Percentiles rank a stretch among this genome's conserved stretches.
Evolutionary conservation across 2,888 invertebrate species (phyloP).

Genomic region (Melanostoma mellinum): DNA sequence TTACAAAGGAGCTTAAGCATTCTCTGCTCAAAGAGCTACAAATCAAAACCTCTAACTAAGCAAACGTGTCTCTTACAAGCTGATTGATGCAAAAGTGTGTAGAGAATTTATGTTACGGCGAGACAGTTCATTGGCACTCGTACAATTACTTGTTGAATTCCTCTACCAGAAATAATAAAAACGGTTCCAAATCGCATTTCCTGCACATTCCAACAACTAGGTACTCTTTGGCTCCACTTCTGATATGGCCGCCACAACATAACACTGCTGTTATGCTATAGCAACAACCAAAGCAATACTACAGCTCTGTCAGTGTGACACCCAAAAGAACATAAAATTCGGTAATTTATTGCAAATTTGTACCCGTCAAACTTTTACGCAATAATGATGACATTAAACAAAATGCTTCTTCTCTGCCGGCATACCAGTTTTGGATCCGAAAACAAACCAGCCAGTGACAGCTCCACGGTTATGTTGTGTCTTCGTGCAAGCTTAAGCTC

Average conservation of each 20-base stretch:
- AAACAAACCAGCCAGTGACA: too few relatives aligned
- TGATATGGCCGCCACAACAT: slow-evolving; percentile 27
- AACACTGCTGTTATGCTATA: too few relatives aligned
- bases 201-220: slow-evolving; percentile 50
- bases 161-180: slow-evolving; percentile 59
- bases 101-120: too few relatives aligned
- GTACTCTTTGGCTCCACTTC: slow-evolving; percentile 1
- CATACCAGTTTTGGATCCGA: neutral
- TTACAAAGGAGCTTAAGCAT: too few relatives aligned
- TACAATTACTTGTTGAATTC: slow-evolving; percentile 11
- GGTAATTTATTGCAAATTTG: slow-evolving; percentile 53
- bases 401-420: slow-evolving; percentile 22
- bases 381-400: slow-evolving; percentile 57
- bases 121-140: too few relatives aligned
- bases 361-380: slow-evolving; percentile 39
- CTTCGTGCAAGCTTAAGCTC: too few relatives aligned
- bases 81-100: too few relatives aligned
- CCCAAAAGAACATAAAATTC: slow-evolving; percentile 56
- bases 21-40: too few relatives aligned
- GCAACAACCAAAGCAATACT: slow-evolving; percentile 6
- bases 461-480: too few relatives aligned
- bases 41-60: too few relatives aligned
- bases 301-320: slow-evolving; percentile 36
- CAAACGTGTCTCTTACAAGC: too few relatives aligned
- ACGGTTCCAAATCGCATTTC: slow-evolving; percentile 52